Evolutionary conservation across 1,140 invertebrate genomes (phyloP).

Genomic region (Drosophila mojavensis): DNA sequence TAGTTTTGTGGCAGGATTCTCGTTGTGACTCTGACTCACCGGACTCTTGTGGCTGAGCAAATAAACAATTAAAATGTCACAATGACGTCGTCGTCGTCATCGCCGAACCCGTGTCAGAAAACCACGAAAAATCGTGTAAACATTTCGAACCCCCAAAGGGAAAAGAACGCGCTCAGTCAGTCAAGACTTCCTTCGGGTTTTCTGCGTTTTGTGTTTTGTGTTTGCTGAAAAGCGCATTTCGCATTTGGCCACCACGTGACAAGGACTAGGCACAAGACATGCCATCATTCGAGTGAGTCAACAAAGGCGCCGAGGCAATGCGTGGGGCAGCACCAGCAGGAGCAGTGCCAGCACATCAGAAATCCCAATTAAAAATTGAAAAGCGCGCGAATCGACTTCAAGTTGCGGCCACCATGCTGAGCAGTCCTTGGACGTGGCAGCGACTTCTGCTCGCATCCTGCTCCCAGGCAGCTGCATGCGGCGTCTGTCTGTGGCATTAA

Average conservation of each 20-base stretch:
- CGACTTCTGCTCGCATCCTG: slow-evolving; percentile 29
- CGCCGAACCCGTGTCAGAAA: slow-evolving; percentile 77
- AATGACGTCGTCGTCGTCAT: slow-evolving; percentile 62
- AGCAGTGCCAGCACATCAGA: slow-evolving; percentile 23
- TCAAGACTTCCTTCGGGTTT: too few species aligned
- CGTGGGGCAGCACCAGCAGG: neutral
- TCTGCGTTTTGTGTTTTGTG: too few species aligned
- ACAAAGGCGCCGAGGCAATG: slow-evolving; percentile 20
- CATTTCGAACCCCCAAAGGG: slow-evolving; percentile 64
- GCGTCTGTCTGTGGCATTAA: slow-evolving; percentile 73
- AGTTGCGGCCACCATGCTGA: slow-evolving; percentile 52
- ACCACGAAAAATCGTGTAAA: slow-evolving; percentile 71
- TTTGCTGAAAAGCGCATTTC: slow-evolving; percentile 70
- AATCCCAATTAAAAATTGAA: slow-evolving; percentile 82
- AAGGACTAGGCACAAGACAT: slow-evolving; percentile 46
- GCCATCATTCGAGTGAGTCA: slow-evolving; percentile 44
- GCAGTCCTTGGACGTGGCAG: slow-evolving; percentile 16
- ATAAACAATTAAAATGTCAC: slow-evolving; percentile 84
- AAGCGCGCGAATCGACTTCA: slow-evolving; percentile 59
- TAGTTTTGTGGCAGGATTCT: slow-evolving; percentile 13
- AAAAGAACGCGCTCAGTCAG: neutral
- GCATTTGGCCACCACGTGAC: slow-evolving; percentile 65
- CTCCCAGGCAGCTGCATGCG: slow-evolving; percentile 11
- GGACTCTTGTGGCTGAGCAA: slow-evolving; percentile 53
- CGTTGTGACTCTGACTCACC: neutral